Base-by-base conservation (phyloP, 2,797 vertebrate species). In the Acipenser transmontanus region DNA sequence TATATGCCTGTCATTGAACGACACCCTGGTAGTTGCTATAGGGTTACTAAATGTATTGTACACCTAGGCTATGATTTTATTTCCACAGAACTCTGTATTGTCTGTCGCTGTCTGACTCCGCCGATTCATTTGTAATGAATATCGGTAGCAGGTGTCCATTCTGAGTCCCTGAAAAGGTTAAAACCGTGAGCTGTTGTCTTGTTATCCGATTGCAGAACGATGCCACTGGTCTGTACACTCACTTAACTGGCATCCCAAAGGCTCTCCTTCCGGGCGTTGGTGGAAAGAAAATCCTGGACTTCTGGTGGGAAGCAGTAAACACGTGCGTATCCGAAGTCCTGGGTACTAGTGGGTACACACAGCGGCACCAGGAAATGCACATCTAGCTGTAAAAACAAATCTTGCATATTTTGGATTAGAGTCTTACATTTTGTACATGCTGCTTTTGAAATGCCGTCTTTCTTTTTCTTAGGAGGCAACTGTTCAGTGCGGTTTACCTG, bases 251-350 rank as follows among this genome's bases (percentile, higher is more conserved):
- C 1, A 85, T 93, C 0, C 92, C 92, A 0, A 93, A 93, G 77
- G 91, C 91, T 47, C 72, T 93, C 69, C 83, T 93, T 13, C 92
- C 92, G 59, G 92, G 92, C 17, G 82, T 79, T 0, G 86, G 89
- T 47, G 91, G 92, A 2, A 92, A 87, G 78, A 93, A 92, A 74
- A 91, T 93, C 61, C 80, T 93, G 20, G 89, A 93, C 72, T 92
- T 92, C 67, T 93, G 91, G 91, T 93, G 92, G 91, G 89, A 92
- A 80, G 85, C 83, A 0, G 90, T 93, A 61, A 92, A 92, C 74
- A 87, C 81, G 91, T 93, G 66, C 68, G 90, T 84, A 20, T 14
- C 4, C 6, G 20, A 7, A 13, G 9, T 34, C 34, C 34, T 34
- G 34, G 34, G 34, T 34, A 34, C 2, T 3, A 34, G 34, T 34